A percentile compares a stretch with the other conserved stretches of the same genome.
These are phyloP conservation scores for Elaeidobius kamerunicus DNA, from an alignment of 2,888 invertebrate species.

Conservation along the genomic window DNA sequence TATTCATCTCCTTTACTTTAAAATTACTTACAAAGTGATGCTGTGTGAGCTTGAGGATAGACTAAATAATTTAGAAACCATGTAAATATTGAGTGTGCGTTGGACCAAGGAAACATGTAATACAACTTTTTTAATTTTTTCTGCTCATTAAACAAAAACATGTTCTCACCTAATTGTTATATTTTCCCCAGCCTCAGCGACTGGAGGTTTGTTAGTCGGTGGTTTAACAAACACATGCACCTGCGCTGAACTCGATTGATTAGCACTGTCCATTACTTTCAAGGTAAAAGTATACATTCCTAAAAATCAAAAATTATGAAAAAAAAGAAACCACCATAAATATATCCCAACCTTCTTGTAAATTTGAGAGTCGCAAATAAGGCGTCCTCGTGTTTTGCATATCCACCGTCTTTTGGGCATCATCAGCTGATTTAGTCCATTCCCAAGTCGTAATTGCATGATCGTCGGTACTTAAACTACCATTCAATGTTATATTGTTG, in stretches of 20 bases:
- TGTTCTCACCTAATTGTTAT: slow-evolving; percentile 59
- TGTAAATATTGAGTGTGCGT: too few relatives aligned
- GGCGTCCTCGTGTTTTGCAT: slow-evolving; percentile 95
- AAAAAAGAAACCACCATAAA: too few relatives aligned
- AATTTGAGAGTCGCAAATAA: slow-evolving; percentile 78
- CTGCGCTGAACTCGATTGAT: slow-evolving; percentile 77
- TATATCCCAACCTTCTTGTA: slow-evolving; percentile 81
- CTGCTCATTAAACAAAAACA: too few relatives aligned
- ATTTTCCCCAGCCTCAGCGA: slow-evolving; percentile 64
- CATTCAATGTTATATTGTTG: slow-evolving; percentile 82
- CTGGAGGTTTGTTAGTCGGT: slow-evolving; percentile 80
- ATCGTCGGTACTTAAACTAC: slow-evolving; percentile 89
- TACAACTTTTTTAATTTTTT: too few relatives aligned
- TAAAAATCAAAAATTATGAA: slow-evolving; percentile 3
- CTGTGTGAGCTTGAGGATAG: too few relatives aligned
- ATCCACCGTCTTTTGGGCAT: slow-evolving; percentile 87
- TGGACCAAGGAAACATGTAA: too few relatives aligned
- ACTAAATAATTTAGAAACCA: too few relatives aligned
- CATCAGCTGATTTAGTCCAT: slow-evolving; percentile 89
- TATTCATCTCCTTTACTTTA: too few relatives aligned
- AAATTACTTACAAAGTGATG: too few relatives aligned
- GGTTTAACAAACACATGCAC: slow-evolving; percentile 93
- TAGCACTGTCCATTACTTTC: slow-evolving; percentile 89
- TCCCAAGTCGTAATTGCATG: slow-evolving; percentile 92
- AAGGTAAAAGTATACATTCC: slow-evolving; percentile 89